Base-by-base conservation (phyloP, 1,140 invertebrate genomes). In the Platyura marginata region DNA sequence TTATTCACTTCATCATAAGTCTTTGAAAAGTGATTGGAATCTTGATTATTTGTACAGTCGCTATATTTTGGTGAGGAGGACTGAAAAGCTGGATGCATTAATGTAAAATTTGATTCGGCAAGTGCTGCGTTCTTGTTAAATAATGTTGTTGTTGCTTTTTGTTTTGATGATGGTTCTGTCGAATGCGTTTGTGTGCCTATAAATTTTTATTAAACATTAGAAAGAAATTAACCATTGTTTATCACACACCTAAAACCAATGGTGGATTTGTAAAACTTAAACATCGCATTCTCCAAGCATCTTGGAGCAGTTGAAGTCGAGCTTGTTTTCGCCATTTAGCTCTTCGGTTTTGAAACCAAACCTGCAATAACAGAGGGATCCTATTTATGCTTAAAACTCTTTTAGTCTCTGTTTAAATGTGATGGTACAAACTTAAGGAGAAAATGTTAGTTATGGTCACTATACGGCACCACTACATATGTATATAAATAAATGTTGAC, bases 271-370 rank as follows among this genome's bases (percentile, higher is more conserved):
- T 77, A 34, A 87, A 65, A 21, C 82, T 81, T 16, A 89, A 64
- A 52, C 83, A 88, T 40, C 84, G 72, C 80, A 90, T 86, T 51
- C 84, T 66, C 84, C 84, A 90, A 3, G 85, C 84, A 55, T 89
- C 85, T 58, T 90, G 85, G 11, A 88, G 66, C 23, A 90, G 63
- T 52, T 88, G 84, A 22, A 90, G 63, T 13, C 85, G 67, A 2
- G 85, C 83, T 54, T 88, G 82, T 53, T 88, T 88, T 22, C 83
- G 70, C 84, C 83, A 87, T 56, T 89, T 87, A 10, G 84, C 83
- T 41, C 83, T 65, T n/a, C 83, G 67, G 54, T 88, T 87, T 68
- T 88, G 84, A 61, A 88, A 87, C 84, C 83, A 88, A n/a, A 89
- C 83, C 82, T 81, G 52, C 2, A 54, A 55, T 38, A 34, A 25